Percentiles rank a stretch among this genome's conserved stretches.
Evolutionary conservation across 1,140 invertebrate genomes (phyloP).

Genomic region (Eriocheir sinensis): DNA sequence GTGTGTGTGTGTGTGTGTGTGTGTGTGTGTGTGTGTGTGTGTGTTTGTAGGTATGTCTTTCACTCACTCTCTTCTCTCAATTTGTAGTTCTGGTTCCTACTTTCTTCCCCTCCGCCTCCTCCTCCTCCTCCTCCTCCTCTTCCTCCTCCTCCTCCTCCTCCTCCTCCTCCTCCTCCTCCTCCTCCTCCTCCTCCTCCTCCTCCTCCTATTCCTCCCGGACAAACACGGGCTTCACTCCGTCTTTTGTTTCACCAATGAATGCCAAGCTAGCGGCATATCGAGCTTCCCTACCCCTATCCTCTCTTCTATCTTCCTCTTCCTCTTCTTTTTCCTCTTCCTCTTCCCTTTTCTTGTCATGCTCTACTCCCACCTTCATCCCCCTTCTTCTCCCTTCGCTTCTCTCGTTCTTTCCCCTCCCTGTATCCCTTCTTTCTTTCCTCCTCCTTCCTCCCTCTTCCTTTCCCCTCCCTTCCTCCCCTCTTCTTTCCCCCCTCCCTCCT

Average conservation of each 20-base stretch:
- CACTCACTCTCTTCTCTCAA: neutral
- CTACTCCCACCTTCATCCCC: neutral
- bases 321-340: neutral
- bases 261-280: neutral
- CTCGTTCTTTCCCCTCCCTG: neutral
- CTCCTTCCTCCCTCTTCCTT: neutral
- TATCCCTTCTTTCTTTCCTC: neutral
- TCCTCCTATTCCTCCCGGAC: neutral
- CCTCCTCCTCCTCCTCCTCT: neutral
- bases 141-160: neutral
- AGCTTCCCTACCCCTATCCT: neutral
- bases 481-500: neutral
- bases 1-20: neutral
- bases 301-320: neutral
- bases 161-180: neutral
- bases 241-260: neutral
- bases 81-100: too few species aligned
- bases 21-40: neutral
- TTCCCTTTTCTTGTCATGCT: neutral
- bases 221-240: neutral
- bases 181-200: neutral
- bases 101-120: neutral
- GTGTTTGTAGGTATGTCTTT: too few species aligned
- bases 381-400: neutral
- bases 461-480: neutral